Conservation (phyloP, 1,140 invertebrate species). For the Mizuhopecten yessoensis region DNA sequence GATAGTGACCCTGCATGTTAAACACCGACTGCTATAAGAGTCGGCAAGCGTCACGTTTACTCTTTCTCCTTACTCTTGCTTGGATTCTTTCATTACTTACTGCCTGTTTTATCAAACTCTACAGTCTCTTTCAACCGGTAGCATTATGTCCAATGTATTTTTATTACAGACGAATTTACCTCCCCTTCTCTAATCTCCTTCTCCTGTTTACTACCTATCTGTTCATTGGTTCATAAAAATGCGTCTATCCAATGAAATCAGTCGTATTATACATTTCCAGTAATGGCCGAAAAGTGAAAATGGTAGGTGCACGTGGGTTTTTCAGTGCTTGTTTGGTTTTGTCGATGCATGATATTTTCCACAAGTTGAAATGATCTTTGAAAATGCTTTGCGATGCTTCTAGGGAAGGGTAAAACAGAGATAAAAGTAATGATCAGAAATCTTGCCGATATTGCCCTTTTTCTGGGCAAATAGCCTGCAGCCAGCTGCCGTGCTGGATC, state of each 20-base stretch:
- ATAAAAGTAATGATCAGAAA: not conserved
- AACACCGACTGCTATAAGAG: no score
- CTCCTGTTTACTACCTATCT: not conserved
- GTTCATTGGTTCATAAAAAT: not conserved
- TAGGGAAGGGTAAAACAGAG: not conserved
- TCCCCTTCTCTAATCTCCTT: not conserved
- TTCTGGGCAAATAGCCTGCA: no score
- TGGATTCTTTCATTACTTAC: no score
- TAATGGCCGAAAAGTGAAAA: slow-evolving; percentile 27
- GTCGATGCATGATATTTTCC: not conserved
- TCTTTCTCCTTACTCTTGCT: no score
- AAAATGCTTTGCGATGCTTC: not conserved
- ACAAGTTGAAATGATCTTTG: not conserved
- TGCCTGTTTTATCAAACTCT: no score
- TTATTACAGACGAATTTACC: not conserved
- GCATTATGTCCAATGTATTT: no score
- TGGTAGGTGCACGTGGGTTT: slow-evolving; percentile 29
- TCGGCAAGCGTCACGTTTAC: no score
- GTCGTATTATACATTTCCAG: not conserved
- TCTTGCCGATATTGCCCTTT: not conserved
- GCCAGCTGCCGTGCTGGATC: no score
- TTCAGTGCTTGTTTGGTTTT: not conserved
- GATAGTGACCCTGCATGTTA: no score
- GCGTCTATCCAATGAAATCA: not conserved
- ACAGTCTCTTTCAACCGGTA: no score